These are phyloP conservation scores for Drosophila azteca DNA, from an alignment of 1,140 invertebrate species.

Conservation along the genomic window DNA sequence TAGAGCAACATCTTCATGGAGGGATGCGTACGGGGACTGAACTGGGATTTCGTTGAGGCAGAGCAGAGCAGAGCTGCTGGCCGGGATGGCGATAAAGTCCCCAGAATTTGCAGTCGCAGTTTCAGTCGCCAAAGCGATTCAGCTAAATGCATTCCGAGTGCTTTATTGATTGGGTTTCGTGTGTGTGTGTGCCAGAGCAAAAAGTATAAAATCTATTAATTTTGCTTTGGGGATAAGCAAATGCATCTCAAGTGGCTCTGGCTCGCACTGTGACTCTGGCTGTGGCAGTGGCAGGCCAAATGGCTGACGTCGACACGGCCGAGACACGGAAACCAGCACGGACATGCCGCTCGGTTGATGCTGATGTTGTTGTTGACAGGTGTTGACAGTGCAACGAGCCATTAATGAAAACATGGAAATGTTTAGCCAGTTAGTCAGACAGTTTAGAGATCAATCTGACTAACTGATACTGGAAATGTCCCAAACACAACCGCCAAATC, in stretches of 20 bases:
- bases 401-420: slow-evolving; percentile 36
- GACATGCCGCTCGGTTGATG: slow-evolving; percentile 15
- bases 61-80: not conserved
- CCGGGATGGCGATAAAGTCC: slow-evolving; percentile 38
- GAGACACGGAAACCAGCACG: not conserved
- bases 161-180: slow-evolving; percentile 70
- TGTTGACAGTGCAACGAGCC: slow-evolving; percentile 35
- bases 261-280: slow-evolving; percentile 3
- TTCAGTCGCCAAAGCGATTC: slow-evolving; percentile 62
- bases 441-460: too few relatives aligned
- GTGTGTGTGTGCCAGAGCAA: slow-evolving; percentile 14
- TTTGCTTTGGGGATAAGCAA: slow-evolving; percentile 45
- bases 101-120: slow-evolving; percentile 14
- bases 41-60: not conserved
- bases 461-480: too few relatives aligned
- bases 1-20: slow-evolving; percentile 46
- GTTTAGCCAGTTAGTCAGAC: slow-evolving; percentile 2
- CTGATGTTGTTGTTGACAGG: slow-evolving; percentile 26
- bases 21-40: not conserved
- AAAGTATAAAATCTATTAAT: slow-evolving; percentile 47
- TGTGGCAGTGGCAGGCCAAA: slow-evolving; percentile 13
- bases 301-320: slow-evolving; percentile 31
- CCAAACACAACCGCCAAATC: too few relatives aligned
- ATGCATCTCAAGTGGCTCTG: slow-evolving; percentile 48
- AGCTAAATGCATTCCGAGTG: slow-evolving; percentile 75